Evolutionary conservation across 2,888 invertebrate genomes (phyloP), one percentile per base, ranked within the genome.

Genomic region (Exephanes ischioxanthus): DNA sequence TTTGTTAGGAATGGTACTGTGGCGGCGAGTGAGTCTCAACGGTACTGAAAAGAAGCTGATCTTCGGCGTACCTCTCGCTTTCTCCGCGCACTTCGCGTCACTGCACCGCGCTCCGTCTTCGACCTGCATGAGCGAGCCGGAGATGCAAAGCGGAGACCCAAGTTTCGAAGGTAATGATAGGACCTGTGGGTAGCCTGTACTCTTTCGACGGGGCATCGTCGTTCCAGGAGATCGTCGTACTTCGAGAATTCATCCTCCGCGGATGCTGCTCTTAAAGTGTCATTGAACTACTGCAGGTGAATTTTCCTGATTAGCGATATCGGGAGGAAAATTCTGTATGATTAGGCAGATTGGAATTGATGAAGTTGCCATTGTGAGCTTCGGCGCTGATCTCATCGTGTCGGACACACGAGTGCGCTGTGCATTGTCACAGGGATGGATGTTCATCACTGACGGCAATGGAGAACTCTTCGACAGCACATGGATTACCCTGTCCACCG

Each of bases 111-210:
- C 78, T 83, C 79, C 68, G 86, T 85, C 85, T 75, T 41, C 80
- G 83, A 78, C 55, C 81, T 77, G 83, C 80, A 82, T 72, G 71
- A 71, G 67, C 66, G 70, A 77, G 79, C 37, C 37, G 33, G 51
- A 55, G 55, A 79, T 51, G 61, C 63, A 26, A 55, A 61, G 48
- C n/a, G 61, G 61, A 70, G 51, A 80, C 58, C 70, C 76, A 88
- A 90, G 87, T 87, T 86, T 87, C 84, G 85, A 83, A 84, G 80
- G 87, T 89, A 91, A 91, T 91, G 89, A 90, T 83, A 67, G 81
- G 77, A 80, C 55, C 66, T 71, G 80, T 72, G 30, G 55, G 48
- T 9, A 48, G 33, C 1, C 22, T 66, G 51, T 11, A 41, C 53
- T 45, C 63, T 66, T 66, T 37, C 53, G 66, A 41, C 45, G n/a